Evolutionary conservation across 1,140 invertebrate genomes (phyloP), one percentile per base, ranked within the genome.

Genomic region (Lamellibrachia luymesi): DNA sequence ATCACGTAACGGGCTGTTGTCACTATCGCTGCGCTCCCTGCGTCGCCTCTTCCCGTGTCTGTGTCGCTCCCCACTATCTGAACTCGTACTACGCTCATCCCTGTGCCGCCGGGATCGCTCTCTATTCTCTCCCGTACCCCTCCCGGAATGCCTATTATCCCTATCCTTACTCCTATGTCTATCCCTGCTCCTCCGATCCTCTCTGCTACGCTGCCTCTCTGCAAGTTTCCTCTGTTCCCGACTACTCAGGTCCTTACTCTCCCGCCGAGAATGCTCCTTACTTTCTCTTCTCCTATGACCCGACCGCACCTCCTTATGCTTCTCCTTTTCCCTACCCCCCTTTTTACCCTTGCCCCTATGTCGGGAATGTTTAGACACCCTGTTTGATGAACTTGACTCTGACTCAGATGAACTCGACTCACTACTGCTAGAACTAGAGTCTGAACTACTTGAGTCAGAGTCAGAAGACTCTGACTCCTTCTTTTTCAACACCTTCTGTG

Each of bases 81-180:
- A 90, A 93, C 80, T 50, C 49, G 91, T 92, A 91, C 50, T 56
- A 22, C 51, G n/a, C n/a, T 91, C 90, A 27, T 50, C 38, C 91
- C 92, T 92, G 56, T 50, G 49, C 38, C 50, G 38, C 13, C 91
- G 27, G 4, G 27, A 27, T 25, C 92, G 51, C 13, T 93, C 92
- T 7, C 92, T 93, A 93, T 56, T 93, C 50, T 91, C 91, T 22
- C 50, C 56, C 38, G 50, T 38, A 27, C n/a, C n/a, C n/a, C 92
- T 50, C 13, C 50, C 25, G 10, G n/a, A 64, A 91, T 93, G 93
- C 27, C 38, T 56, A 93, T 92, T 49, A 91, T 93, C 92, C 27
- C 38, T 56, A 93, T 92, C 92, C 49, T n/a, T 50, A 91, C 91
- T 91, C 51, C 51, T 51, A 91, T 51, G 49, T 22, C 91, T 91